phyloP scores from a whole-genome alignment of 2,888 invertebrate species.

The Thymelicus acteon region DNA sequence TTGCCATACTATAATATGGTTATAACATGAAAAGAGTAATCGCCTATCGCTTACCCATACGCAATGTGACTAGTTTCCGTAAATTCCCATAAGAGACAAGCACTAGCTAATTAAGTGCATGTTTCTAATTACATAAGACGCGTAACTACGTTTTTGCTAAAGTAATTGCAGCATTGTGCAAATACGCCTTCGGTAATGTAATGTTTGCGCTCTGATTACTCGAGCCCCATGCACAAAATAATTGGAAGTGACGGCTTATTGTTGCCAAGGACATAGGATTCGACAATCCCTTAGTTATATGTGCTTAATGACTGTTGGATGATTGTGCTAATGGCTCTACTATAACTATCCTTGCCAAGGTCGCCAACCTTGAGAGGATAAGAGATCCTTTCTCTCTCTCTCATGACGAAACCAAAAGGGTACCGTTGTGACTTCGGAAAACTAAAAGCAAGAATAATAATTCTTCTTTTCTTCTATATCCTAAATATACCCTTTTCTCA shows the following conservation, averaged over 20 bases:
- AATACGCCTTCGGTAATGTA: conserved; percentile 26
- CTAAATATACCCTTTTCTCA: no score
- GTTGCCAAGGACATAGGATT: conserved; percentile 9
- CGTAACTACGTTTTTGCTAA: conserved; percentile 29
- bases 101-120: conserved; percentile 11
- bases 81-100: conserved; percentile 20
- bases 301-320: no score
- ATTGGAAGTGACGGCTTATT: conserved; percentile 18
- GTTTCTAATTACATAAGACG: conserved; percentile 31
- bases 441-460: no score
- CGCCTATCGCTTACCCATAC: conserved; percentile 1
- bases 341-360: no score
- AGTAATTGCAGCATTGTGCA: conserved; percentile 59
- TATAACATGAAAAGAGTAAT: neutral
- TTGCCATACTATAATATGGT: no score
- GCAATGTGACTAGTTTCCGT: neutral
- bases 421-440: no score
- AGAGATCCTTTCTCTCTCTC: no score
- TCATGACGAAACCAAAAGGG: no score
- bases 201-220: conserved; percentile 29
- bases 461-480: no score
- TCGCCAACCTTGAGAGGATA: no score
- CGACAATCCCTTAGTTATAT: neutral
- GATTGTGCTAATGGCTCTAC: no score
- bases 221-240: conserved; percentile 13